Conservation (phyloP, 2,113 vertebrate genomes). For the Oryzias javanicus region DNA sequence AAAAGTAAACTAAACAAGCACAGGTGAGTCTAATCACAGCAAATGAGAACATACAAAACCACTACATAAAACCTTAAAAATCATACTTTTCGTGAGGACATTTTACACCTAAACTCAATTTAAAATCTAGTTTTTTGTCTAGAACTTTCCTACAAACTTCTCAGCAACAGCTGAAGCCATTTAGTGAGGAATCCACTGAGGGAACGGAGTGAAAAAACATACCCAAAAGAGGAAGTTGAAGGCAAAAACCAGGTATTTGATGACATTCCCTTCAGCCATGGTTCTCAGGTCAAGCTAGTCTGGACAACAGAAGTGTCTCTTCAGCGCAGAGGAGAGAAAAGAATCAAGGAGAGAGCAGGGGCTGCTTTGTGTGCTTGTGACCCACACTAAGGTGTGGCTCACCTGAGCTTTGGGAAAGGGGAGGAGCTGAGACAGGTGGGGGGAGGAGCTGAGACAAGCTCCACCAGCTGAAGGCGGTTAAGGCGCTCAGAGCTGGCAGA, state of each 20-base stretch:
- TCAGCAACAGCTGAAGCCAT: no score
- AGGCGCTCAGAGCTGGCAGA: no score
- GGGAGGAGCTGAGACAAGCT: background rate
- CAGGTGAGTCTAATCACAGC: no score
- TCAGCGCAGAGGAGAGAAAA: background rate
- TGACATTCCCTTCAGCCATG: constrained; percentile 81
- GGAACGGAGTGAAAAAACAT: constrained; percentile 33
- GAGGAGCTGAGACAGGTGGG: background rate
- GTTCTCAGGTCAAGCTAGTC: constrained; percentile 50
- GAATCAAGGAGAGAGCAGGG: background rate
- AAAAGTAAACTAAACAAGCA: no score
- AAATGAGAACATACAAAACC: no score
- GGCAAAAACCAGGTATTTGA: constrained; percentile 87
- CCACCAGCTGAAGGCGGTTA: background rate
- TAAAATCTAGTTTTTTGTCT: no score
- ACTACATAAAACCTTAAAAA: no score
- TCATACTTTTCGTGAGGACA: no score
- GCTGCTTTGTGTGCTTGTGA: background rate
- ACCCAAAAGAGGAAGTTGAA: constrained; percentile 95
- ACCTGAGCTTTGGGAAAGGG: constrained; percentile 29
- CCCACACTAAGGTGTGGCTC: constrained; percentile 31
- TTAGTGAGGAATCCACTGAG: no score
- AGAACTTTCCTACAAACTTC: no score
- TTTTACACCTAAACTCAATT: no score
- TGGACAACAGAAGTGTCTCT: background rate